These are phyloP conservation scores for Polyergus mexicanus DNA, from an alignment of 1,140 invertebrate genomes.

Conservation along the genomic window DNA sequence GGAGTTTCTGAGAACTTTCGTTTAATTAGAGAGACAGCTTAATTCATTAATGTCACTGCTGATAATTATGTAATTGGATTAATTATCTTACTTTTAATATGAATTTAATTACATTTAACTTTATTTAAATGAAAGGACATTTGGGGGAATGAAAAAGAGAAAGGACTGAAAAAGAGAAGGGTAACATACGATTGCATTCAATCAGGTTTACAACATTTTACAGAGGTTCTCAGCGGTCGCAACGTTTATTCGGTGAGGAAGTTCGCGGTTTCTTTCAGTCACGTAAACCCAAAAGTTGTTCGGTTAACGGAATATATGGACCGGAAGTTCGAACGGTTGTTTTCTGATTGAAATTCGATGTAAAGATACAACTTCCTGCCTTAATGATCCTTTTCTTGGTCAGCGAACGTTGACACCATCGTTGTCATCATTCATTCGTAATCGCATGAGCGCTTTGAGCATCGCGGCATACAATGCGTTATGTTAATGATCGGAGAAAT, in stretches of 20 bases:
- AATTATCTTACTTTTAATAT: neutral
- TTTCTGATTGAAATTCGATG: conserved; percentile 73
- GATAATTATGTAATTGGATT: neutral
- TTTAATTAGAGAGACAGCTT: neutral
- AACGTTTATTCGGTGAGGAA: conserved; percentile 36
- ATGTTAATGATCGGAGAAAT: conserved; percentile 1
- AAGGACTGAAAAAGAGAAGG: neutral
- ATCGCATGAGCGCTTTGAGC: conserved; percentile 58
- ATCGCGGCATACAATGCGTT: neutral
- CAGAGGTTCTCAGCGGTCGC: neutral
- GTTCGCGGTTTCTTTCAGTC: conserved; percentile 26
- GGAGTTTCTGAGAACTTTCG: neutral
- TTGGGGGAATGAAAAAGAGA: neutral
- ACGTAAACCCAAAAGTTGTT: neutral
- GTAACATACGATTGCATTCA: neutral
- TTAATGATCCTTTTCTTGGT: conserved; percentile 64
- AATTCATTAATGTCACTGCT: neutral
- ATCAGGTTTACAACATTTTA: neutral
- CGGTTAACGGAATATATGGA: conserved; percentile 38
- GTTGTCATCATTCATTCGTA: conserved; percentile 6
- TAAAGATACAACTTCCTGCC: conserved; percentile 70
- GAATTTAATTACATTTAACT: neutral
- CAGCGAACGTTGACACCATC: conserved; percentile 69
- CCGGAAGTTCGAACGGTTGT: conserved; percentile 58
- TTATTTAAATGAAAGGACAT: neutral